Evolutionary conservation across 64 coral and sea anemone species (phyloP), one percentile per base, ranked within the genome.

Genomic region (Catalaphyllia jardinei): DNA sequence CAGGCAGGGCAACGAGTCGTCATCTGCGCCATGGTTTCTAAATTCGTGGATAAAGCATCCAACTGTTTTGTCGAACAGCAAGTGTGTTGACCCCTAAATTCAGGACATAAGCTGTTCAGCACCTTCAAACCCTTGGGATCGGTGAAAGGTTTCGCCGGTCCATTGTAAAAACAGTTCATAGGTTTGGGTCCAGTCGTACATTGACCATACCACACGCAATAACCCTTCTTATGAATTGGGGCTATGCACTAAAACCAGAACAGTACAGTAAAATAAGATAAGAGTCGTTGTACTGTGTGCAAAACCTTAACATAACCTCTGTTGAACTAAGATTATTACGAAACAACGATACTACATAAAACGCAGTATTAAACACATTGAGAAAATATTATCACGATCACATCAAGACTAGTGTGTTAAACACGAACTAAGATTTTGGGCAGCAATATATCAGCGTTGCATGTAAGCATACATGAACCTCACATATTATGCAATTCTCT

Each of bases 191-290:
- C 87, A 35, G 30, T 11, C 38, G 74, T 64, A 67, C 96, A 98
- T 31, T 98, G 93, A 39, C 78, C 93, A 80, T 98, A 98, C 96
- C 96, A 98, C 10, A 95, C 55, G 88, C 96, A 98, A 72, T 98
- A 95, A 15, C 96, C 96, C 71, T 98, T 87, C 54, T 87, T 88
- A 75, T 96, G 94, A 75, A 90, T 46, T 75, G 76, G 76, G 49
- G 75, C 42, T 4, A 5, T 46, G 5, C 7, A 46, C 42, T 8
- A 7, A 46, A 46, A 46, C 42, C 4, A 46, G 42, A 46, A 46
- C 7, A 46, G 42, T 46, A 8, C 7, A 46, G 42, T 46, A 46
- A 6, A 46, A 46, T 46, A 46, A 46, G 33, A 3, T 35, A 35
- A 35, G 33, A 35, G 33, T 35, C 33, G 33, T 35, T 35, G 1